Percentiles rank a stretch among this genome's conserved stretches.
Evolutionary conservation across 2,888 invertebrate genomes (phyloP).

Genomic region (Lottia scabra): DNA sequence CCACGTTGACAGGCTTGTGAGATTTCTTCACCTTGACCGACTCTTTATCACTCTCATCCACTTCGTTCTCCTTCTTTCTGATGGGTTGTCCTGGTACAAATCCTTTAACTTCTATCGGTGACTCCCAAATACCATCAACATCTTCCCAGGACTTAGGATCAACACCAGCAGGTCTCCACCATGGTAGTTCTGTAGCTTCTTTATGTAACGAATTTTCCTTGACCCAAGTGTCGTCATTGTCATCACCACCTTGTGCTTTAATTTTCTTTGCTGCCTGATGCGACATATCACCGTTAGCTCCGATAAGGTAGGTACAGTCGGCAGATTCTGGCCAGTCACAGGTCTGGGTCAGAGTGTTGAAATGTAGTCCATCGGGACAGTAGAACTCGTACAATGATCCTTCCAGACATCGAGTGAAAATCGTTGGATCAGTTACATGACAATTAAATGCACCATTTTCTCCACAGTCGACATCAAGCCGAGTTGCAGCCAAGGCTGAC

Average conservation of each 20-base stretch:
- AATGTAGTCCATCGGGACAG: conserved; percentile 41
- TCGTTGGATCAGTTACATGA: conserved; percentile 28
- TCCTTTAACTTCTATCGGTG: conserved; percentile 14
- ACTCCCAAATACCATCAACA: conserved; percentile 22
- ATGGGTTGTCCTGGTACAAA: conserved; percentile 12
- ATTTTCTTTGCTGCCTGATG: not conserved
- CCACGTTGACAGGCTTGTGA: not conserved
- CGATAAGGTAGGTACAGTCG: conserved; percentile 28
- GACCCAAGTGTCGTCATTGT: not conserved
- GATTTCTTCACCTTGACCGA: not conserved
- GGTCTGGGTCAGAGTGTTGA: conserved; percentile 39
- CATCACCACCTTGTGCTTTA: not conserved
- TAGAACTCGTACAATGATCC: conserved; percentile 33
- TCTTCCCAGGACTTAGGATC: conserved; percentile 30
- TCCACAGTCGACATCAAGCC: conserved; percentile 18
- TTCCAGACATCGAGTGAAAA: conserved; percentile 37
- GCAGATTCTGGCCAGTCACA: conserved; percentile 48
- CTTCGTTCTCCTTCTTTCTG: conserved; percentile 5
- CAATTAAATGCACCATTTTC: conserved; percentile 32
- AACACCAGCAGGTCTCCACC: conserved; percentile 35
- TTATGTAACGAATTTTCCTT: not conserved
- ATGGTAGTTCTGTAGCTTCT: conserved; percentile 21
- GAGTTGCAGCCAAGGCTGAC: conserved; percentile 10
- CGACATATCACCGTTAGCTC: not conserved
- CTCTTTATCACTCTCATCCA: conserved; percentile 2